Percentiles rank a stretch among this genome's conserved stretches.
Conservation (phyloP, 2,888 invertebrate genomes). For the Sinodicranocentrus sp. region DNA sequence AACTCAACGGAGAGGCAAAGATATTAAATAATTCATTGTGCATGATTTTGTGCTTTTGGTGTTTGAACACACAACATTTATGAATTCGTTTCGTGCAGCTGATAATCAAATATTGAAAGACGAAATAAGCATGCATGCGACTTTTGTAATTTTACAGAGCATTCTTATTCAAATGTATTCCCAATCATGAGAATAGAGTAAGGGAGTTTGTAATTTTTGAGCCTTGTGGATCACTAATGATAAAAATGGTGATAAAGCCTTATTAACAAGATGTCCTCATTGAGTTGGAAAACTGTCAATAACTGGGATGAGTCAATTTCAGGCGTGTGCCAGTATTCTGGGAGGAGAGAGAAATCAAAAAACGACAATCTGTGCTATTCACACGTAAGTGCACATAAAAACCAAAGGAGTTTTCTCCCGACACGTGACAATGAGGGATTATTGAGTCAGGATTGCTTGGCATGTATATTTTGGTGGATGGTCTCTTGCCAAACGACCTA, state of each 20-base stretch:
- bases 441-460: constrained; percentile 27
- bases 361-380: neutral
- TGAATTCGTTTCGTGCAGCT: constrained; percentile 34
- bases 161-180: too few relatives aligned
- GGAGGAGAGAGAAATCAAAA: neutral
- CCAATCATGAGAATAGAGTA: too few relatives aligned
- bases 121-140: neutral
- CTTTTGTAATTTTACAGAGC: too few relatives aligned
- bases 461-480: constrained; percentile 5
- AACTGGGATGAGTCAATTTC: constrained; percentile 1
- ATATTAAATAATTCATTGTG: too few relatives aligned
- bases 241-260: too few relatives aligned
- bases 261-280: too few relatives aligned
- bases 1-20: too few relatives aligned
- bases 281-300: neutral
- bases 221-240: too few relatives aligned
- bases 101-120: constrained; percentile 28
- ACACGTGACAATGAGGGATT: constrained; percentile 62
- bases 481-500: constrained; percentile 50
- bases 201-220: too few relatives aligned
- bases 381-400: constrained; percentile 34
- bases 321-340: neutral
- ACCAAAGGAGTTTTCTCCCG: constrained; percentile 29
- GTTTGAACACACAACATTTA: neutral
- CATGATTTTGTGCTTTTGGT: too few relatives aligned